These are phyloP conservation scores for Amphipoea lucens DNA, from an alignment of 2,888 invertebrate genomes.

Conservation along the genomic window DNA sequence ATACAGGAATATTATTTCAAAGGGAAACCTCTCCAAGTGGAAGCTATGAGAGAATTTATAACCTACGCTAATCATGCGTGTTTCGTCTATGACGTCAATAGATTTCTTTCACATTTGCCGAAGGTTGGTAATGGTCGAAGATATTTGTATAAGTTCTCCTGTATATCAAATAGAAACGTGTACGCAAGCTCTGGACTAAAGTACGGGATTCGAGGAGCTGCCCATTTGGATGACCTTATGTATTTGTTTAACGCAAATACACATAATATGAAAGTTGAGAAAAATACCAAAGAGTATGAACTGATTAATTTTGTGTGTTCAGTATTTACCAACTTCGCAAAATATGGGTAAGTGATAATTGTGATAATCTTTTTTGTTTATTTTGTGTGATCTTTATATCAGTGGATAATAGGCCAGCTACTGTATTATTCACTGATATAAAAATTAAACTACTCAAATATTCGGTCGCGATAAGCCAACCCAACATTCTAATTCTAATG, in stretches of 20 bases:
- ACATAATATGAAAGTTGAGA: conserved; percentile 70
- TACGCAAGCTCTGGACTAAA: conserved; percentile 68
- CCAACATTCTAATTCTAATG: neutral
- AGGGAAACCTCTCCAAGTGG: conserved; percentile 60
- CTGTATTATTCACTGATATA: too few species aligned
- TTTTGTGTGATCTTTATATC: neutral
- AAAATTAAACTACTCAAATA: neutral
- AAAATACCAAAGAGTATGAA: conserved; percentile 70
- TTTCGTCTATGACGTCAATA: conserved; percentile 67
- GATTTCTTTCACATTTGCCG: conserved; percentile 49
- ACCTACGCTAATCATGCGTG: conserved; percentile 64
- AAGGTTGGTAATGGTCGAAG: conserved; percentile 43
- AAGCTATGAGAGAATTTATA: conserved; percentile 69
- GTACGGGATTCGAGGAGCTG: conserved; percentile 73
- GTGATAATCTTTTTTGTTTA: neutral
- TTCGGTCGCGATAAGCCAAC: neutral
- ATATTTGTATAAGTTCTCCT: conserved; percentile 68
- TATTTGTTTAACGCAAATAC: conserved; percentile 77
- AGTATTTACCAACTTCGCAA: conserved; percentile 79
- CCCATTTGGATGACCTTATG: conserved; percentile 80
- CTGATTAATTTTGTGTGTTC: conserved; percentile 75
- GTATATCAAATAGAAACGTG: conserved; percentile 75
- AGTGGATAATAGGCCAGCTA: neutral
- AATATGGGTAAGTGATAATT: conserved; percentile 8
- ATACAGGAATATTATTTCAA: conserved; percentile 76